Evolutionary conservation across 1,140 invertebrate species (phyloP).

Genomic region (Pseudomyrmex concolor): DNA sequence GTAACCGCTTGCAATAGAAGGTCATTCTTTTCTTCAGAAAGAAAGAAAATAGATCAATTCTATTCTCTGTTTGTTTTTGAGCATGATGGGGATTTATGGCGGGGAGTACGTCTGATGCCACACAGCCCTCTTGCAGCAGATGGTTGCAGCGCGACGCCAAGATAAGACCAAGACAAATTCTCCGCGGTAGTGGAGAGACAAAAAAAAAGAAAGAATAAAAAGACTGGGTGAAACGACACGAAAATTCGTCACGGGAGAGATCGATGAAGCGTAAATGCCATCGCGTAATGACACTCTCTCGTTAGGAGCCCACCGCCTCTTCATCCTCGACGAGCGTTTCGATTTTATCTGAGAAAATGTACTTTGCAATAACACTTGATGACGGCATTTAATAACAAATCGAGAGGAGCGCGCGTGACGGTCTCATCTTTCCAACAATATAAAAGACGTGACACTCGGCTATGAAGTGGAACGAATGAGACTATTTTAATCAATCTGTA

Average conservation of each 20-base stretch:
- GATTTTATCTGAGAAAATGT: constrained; percentile 41
- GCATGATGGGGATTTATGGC: constrained; percentile 70
- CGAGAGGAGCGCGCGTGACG: neutral
- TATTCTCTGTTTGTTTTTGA: constrained; percentile 71
- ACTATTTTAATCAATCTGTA: no score
- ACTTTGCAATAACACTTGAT: constrained; percentile 25
- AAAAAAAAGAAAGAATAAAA: constrained; percentile 7
- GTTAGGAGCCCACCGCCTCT: constrained; percentile 49
- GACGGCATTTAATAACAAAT: constrained; percentile 29
- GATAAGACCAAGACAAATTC: constrained; percentile 74
- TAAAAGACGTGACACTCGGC: neutral
- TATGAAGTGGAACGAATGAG: no score
- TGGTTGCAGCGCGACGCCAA: constrained; percentile 59
- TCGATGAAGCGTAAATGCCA: constrained; percentile 62
- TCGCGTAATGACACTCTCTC: constrained; percentile 29
- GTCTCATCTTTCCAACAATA: constrained; percentile 4
- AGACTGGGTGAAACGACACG: constrained; percentile 41
- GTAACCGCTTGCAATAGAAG: neutral
- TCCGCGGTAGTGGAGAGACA: constrained; percentile 15
- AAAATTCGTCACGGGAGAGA: constrained; percentile 65
- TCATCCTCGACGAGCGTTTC: constrained; percentile 9
- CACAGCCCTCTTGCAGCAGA: constrained; percentile 33
- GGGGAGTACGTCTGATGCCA: constrained; percentile 31
- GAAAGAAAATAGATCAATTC: constrained; percentile 72
- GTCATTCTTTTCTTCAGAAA: constrained; percentile 38